Evolutionary conservation across 2,113 vertebrate genomes (phyloP).

Genomic region (Rostratula benghalensis): DNA sequence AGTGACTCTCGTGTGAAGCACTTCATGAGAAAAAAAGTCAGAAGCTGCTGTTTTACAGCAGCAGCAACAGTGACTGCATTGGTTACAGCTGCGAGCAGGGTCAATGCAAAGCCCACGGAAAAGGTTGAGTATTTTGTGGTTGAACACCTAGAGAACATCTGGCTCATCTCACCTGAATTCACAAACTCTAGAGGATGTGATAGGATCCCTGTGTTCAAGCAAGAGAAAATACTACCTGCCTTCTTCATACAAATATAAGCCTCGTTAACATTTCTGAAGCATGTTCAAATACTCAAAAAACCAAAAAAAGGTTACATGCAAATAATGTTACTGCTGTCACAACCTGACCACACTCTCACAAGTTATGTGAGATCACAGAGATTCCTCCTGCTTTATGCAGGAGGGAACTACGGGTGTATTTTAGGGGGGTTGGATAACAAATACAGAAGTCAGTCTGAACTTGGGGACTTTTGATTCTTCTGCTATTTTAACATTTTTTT

Average conservation of each 20-base stretch:
- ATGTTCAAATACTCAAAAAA: neutral
- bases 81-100: neutral
- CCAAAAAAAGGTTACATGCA: neutral
- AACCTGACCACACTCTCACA: neutral
- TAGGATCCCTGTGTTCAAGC: neutral
- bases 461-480: neutral
- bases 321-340: neutral
- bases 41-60: neutral
- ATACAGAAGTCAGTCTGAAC: neutral
- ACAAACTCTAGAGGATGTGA: neutral
- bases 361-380: neutral
- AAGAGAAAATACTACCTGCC: neutral
- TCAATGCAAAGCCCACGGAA: neutral
- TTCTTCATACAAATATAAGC: neutral
- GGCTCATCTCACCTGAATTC: neutral
- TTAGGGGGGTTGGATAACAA: neutral
- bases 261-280: neutral
- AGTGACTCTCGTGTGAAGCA: neutral
- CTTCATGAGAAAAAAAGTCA: neutral
- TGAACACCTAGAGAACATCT: neutral
- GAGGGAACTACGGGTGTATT: neutral
- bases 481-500: neutral
- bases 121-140: neutral
- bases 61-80: neutral
- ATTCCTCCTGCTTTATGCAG: neutral